Evolutionary conservation across 2,797 vertebrate species (phyloP).

Genomic region (Vultur gryphus): DNA sequence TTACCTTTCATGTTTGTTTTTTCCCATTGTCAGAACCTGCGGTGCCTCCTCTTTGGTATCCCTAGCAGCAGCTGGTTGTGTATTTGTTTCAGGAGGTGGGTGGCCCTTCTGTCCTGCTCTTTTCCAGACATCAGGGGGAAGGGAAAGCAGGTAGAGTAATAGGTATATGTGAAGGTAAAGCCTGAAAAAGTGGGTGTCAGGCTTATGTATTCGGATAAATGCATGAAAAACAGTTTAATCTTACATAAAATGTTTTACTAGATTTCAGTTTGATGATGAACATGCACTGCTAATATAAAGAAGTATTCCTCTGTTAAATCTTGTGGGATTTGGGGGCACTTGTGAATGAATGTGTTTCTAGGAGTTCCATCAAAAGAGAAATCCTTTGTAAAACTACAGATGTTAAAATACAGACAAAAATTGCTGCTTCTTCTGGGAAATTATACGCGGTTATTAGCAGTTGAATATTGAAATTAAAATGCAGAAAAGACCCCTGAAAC

Average conservation of each 20-base stretch:
- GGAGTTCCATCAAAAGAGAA: slow-evolving; percentile 11
- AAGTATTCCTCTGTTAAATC: not conserved
- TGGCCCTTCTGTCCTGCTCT: not conserved
- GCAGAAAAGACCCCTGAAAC: not conserved
- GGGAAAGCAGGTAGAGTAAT: not conserved
- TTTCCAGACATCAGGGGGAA: not conserved
- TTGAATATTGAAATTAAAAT: not conserved
- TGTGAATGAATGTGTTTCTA: slow-evolving; percentile 9
- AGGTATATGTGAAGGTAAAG: not conserved
- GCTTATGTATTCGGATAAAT: not conserved
- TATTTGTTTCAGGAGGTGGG: not conserved
- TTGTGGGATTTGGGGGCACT: not conserved
- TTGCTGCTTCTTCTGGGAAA: not conserved
- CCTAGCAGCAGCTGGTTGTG: not conserved
- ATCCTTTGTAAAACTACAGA: not conserved
- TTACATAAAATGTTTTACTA: not conserved
- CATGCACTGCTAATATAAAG: not conserved
- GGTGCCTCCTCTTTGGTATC: not conserved
- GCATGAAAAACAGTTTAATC: not conserved
- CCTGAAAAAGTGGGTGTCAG: not conserved
- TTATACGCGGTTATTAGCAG: not conserved
- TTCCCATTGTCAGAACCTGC: not conserved
- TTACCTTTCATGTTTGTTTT: slow-evolving; percentile 15
- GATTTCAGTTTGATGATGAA: not conserved
- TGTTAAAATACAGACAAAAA: not conserved